Conservation (phyloP, 1,140 invertebrate genomes). For the Helicoverpa zea region DNA sequence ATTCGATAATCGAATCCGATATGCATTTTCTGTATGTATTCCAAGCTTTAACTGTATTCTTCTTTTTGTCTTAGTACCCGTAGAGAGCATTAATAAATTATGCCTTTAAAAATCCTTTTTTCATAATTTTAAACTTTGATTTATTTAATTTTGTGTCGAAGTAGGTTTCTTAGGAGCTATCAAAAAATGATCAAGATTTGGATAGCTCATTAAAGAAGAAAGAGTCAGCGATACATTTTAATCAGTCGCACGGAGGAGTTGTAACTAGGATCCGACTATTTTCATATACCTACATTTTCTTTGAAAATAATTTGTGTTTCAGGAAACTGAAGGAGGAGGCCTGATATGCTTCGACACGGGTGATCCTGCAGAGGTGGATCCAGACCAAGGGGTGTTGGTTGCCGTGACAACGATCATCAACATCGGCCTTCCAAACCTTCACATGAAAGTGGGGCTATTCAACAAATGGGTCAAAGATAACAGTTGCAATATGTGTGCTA, state of each 20-base stretch:
- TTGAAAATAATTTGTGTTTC: too few relatives aligned
- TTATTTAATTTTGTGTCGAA: too few relatives aligned
- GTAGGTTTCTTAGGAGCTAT: too few relatives aligned
- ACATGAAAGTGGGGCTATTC: conserved; percentile 63
- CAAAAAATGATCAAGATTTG: not conserved
- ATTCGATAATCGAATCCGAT: conserved; percentile 41
- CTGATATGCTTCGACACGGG: conserved; percentile 66
- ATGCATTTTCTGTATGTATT: conserved; percentile 54
- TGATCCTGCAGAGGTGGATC: conserved; percentile 62
- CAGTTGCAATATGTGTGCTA: not conserved
- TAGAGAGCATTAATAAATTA: too few relatives aligned
- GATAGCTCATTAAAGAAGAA: not conserved
- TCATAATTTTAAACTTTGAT: too few relatives aligned
- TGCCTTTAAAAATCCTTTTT: too few relatives aligned
- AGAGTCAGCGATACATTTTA: conserved; percentile 1
- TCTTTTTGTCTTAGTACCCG: not conserved
- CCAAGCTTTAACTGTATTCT: not conserved
- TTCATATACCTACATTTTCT: too few relatives aligned
- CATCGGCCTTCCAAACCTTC: conserved; percentile 58
- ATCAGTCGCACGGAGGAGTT: not conserved
- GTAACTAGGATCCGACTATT: too few relatives aligned
- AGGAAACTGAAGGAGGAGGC: conserved; percentile 70
- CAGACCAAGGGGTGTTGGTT: conserved; percentile 60
- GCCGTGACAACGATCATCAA: conserved; percentile 66
- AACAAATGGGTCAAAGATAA: conserved; percentile 63